phyloP scores from a whole-genome alignment of 2,113 vertebrate species.

The Phycodurus eques region DNA sequence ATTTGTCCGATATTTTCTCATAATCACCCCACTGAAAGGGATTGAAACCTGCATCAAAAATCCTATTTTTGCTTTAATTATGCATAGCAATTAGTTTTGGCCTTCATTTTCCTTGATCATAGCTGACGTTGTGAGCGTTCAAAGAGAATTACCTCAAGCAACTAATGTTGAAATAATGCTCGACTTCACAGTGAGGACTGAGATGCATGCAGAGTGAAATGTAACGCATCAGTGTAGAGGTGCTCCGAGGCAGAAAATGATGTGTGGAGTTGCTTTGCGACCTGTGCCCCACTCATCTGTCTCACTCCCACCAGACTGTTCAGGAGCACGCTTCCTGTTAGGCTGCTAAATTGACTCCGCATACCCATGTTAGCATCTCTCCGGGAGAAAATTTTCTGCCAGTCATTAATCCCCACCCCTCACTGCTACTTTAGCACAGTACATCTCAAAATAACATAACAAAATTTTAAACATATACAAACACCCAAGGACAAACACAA shows the following conservation, averaged over 20 bases:
- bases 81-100: constrained; percentile 23
- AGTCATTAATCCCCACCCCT: constrained; percentile 47
- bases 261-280: constrained; percentile 18
- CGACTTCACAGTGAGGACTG: neutral
- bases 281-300: constrained; percentile 45
- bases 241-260: constrained; percentile 9
- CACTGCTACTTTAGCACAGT: constrained; percentile 12
- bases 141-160: constrained; percentile 42
- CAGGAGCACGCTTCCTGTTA: constrained; percentile 53
- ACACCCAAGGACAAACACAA: constrained; percentile 42
- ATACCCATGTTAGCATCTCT: constrained; percentile 34
- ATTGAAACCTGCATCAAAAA: constrained; percentile 22
- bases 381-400: constrained; percentile 21
- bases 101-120: constrained; percentile 21
- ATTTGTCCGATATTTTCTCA: constrained; percentile 17
- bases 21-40: constrained; percentile 19
- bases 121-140: constrained; percentile 33
- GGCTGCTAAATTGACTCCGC: constrained; percentile 43
- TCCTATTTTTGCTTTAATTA: constrained; percentile 37
- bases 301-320: constrained; percentile 23
- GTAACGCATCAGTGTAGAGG: constrained; percentile 8
- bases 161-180: constrained; percentile 19
- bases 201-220: constrained; percentile 12
- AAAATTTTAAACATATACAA: constrained; percentile 46
- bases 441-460: constrained; percentile 22